A percentile compares a stretch with the other conserved stretches of the same genome.
phyloP scores from a whole-genome alignment of 2,888 invertebrate species.

The Buathra laborator region DNA sequence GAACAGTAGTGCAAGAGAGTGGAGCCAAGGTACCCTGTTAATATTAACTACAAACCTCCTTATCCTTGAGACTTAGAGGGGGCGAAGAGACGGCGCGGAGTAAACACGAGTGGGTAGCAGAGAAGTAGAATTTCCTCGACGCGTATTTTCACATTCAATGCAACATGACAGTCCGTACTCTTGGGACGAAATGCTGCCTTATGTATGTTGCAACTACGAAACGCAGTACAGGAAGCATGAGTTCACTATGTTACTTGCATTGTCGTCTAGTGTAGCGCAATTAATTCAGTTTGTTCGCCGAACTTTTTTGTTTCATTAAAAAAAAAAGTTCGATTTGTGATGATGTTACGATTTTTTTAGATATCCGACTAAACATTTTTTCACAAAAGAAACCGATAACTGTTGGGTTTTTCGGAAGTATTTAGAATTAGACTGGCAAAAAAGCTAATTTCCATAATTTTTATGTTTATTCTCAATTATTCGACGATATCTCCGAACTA shows the following conservation, averaged over 20 bases:
- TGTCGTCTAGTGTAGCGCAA: not conserved
- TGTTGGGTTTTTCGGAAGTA: too few relatives aligned
- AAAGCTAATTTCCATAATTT: too few relatives aligned
- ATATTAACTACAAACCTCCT: conserved; percentile 81
- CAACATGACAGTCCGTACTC: conserved; percentile 45
- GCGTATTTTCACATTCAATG: conserved; percentile 40
- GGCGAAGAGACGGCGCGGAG: conserved; percentile 51
- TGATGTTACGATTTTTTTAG: too few relatives aligned
- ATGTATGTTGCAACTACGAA: conserved; percentile 20
- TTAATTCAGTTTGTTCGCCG: not conserved
- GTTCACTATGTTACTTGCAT: conserved; percentile 8
- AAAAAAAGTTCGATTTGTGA: too few relatives aligned
- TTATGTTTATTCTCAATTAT: too few relatives aligned
- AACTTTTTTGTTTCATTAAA: not conserved
- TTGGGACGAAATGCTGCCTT: conserved; percentile 26
- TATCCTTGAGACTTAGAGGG: conserved; percentile 70
- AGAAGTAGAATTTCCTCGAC: conserved; percentile 32
- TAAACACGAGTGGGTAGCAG: not conserved
- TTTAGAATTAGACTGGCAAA: too few relatives aligned
- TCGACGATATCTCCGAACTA: too few relatives aligned
- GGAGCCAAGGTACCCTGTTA: conserved; percentile 76
- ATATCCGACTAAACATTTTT: too few relatives aligned
- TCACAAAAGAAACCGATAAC: too few relatives aligned
- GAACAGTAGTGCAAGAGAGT: conserved; percentile 11
- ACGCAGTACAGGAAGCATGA: not conserved